These are phyloP conservation scores for Cacatua alba DNA, from an alignment of 2,113 vertebrate genomes.

Conservation along the genomic window DNA sequence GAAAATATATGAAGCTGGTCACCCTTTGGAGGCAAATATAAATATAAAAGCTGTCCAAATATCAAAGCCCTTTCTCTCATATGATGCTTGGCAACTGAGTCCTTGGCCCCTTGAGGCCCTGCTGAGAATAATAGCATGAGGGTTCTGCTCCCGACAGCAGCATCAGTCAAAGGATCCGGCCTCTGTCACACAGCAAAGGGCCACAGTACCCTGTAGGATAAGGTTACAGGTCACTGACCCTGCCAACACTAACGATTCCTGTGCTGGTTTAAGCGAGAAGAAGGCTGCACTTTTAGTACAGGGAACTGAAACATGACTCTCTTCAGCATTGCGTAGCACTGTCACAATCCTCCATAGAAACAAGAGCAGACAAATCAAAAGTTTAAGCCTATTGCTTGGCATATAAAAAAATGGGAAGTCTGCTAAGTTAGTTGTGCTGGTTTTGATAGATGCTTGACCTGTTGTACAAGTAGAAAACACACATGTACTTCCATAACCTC, in stretches of 20 bases:
- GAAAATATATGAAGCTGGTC: not conserved
- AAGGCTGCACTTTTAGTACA: not conserved
- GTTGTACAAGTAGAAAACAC: not conserved
- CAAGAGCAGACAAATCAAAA: not conserved
- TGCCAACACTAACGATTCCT: not conserved
- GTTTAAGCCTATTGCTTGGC: not conserved
- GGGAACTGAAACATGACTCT: not conserved
- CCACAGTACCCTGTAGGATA: not conserved
- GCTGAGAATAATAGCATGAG: not conserved
- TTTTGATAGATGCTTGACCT: not conserved
- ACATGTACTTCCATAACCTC: not conserved
- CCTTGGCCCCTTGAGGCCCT: not conserved
- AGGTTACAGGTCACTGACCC: not conserved
- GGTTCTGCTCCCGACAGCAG: not conserved
- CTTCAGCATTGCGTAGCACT: rapidly evolving
- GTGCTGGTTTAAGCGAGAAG: not conserved
- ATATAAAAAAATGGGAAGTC: not conserved
- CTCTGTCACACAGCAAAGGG: not conserved
- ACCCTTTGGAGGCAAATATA: not conserved
- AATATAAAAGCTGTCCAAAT: not conserved
- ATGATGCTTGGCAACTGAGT: not conserved
- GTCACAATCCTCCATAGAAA: not conserved
- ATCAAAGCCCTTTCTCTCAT: not conserved
- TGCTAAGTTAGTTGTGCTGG: not conserved
- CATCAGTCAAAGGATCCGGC: not conserved